Conservation (phyloP, 2,888 invertebrate genomes). For the Nemoura dubitans region DNA sequence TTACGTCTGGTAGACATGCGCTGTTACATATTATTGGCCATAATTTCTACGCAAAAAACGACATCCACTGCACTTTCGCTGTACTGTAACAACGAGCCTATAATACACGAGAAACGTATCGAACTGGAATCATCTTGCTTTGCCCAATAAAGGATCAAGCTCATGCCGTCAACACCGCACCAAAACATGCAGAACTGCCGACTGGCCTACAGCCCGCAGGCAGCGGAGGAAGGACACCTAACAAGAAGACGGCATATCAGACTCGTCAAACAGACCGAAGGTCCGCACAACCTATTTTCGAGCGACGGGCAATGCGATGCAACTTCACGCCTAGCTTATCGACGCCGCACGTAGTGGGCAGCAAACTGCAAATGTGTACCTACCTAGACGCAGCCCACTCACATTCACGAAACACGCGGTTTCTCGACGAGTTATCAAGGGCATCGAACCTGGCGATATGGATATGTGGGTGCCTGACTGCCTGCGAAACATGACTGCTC, state of each 20-base stretch:
- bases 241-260: not conserved
- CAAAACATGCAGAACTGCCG: not conserved
- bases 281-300: not conserved
- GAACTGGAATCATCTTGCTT: not conserved
- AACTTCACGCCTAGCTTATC: not conserved
- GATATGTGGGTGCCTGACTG: constrained; percentile 1
- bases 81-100: not conserved
- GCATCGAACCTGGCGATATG: not conserved
- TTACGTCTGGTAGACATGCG: not conserved
- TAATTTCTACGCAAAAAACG: not conserved
- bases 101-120: no score
- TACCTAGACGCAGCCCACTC: not conserved
- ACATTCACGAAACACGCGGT: constrained; percentile 1
- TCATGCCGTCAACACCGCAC: not conserved
- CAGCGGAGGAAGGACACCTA: not conserved
- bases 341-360: not conserved
- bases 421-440: not conserved
- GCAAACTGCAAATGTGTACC: not conserved
- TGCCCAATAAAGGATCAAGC: not conserved
- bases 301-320: not conserved
- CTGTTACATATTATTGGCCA: not conserved
- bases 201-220: not conserved
- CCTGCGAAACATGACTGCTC: not conserved
- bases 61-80: not conserved
- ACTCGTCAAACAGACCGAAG: not conserved